phyloP scores from a whole-genome alignment of 2,797 vertebrate genomes.

The Sebastes melanostomus region DNA sequence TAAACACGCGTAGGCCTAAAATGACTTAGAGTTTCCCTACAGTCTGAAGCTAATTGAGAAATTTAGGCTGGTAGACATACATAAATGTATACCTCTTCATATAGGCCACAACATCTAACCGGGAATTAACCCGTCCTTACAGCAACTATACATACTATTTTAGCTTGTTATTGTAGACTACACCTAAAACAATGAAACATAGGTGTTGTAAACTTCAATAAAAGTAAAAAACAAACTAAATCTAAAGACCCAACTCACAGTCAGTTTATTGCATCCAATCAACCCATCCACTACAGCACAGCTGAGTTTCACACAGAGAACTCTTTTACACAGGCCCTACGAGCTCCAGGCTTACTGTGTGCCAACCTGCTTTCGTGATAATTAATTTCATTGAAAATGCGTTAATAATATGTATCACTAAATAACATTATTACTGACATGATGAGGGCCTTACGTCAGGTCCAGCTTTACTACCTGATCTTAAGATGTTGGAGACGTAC shows the following conservation, averaged over 20 bases:
- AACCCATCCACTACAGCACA: not conserved
- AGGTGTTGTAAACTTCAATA: not conserved
- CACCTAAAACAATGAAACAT: not conserved
- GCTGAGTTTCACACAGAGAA: not conserved
- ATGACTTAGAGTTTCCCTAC: slow-evolving; percentile 47
- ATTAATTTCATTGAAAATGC: not conserved
- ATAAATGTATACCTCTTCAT: slow-evolving; percentile 20
- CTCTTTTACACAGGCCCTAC: too few species aligned
- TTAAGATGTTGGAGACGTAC: too few species aligned
- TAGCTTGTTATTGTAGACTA: not conserved
- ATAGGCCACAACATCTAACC: slow-evolving; percentile 12
- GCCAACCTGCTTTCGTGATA: not conserved
- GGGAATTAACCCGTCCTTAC: not conserved
- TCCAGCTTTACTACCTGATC: not conserved
- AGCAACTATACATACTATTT: not conserved
- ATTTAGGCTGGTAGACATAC: slow-evolving; percentile 25
- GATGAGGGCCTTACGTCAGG: not conserved
- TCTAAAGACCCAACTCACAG: not conserved
- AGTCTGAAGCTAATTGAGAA: slow-evolving; percentile 44
- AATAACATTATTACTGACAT: not conserved
- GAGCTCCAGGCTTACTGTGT: not conserved
- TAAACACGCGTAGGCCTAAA: slow-evolving; percentile 48
- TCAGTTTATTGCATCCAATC: not conserved
- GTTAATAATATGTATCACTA: not conserved
- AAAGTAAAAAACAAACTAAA: not conserved